Percentiles rank a stretch among this genome's conserved stretches.
Conservation (phyloP, 2,797 vertebrate species). For the Oreonectes daqikongensis region DNA sequence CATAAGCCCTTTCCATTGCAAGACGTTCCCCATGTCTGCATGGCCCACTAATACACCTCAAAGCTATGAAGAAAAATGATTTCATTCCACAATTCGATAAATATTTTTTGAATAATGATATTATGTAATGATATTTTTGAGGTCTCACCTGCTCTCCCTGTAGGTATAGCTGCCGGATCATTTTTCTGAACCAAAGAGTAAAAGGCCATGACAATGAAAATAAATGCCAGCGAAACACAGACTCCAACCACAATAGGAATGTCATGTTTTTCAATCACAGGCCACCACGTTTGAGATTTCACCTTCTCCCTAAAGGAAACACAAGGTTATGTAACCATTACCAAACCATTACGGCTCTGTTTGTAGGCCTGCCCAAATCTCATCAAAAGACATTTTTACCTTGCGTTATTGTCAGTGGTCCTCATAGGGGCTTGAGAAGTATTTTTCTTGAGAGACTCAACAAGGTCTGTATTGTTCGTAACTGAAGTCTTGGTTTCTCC, state of each 20-base stretch:
- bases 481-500: slow-evolving; percentile 44
- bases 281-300: slow-evolving; percentile 72
- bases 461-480: slow-evolving; percentile 62
- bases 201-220: slow-evolving; percentile 81
- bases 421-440: slow-evolving; percentile 76
- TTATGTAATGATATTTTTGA: too few species aligned
- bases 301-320: slow-evolving; percentile 66
- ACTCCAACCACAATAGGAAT: slow-evolving; percentile 83
- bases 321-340: neutral
- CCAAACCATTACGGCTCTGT: neutral
- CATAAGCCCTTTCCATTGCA: slow-evolving; percentile 72
- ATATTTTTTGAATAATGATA: too few species aligned
- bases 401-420: slow-evolving; percentile 70
- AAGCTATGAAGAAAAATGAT: slow-evolving; percentile 65
- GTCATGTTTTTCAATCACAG: slow-evolving; percentile 79
- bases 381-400: slow-evolving; percentile 58
- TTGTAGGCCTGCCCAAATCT: too few species aligned
- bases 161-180: slow-evolving; percentile 61
- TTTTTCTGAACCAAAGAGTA: slow-evolving; percentile 83
- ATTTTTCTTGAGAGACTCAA: slow-evolving; percentile 70
- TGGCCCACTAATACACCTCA: slow-evolving; percentile 71
- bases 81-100: neutral
- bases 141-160: slow-evolving; percentile 74
- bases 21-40: slow-evolving; percentile 66
- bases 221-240: slow-evolving; percentile 79